These are phyloP conservation scores for Nomada lathburiana DNA, from an alignment of 2,888 invertebrate genomes.

Conservation along the genomic window DNA sequence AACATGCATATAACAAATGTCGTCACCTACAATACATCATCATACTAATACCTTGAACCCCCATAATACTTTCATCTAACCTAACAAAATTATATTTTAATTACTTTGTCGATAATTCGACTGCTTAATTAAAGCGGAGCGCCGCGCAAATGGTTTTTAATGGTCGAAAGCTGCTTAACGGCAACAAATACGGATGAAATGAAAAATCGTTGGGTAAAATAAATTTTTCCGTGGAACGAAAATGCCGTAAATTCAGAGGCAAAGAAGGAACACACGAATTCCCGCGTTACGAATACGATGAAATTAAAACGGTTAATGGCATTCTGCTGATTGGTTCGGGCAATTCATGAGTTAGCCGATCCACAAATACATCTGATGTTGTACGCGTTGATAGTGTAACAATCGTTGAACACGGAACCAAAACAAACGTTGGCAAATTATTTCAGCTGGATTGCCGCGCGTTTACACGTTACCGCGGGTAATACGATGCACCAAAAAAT, in stretches of 20 bases:
- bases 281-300: conserved; percentile 34
- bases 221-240: conserved; percentile 28
- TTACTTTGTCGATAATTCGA: no score
- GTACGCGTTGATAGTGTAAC: conserved; percentile 56
- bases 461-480: conserved; percentile 41
- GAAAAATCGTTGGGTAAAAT: conserved; percentile 31
- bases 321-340: conserved; percentile 61
- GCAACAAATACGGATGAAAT: not conserved
- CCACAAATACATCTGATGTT: conserved; percentile 52
- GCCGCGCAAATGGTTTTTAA: no score
- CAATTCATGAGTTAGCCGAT: conserved; percentile 63
- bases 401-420: conserved; percentile 53
- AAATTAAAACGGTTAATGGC: conserved; percentile 62
- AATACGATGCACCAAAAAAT: conserved; percentile 43
- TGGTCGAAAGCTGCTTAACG: no score
- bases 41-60: not conserved
- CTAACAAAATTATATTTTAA: no score
- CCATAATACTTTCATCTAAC: not conserved
- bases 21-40: not conserved
- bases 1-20: not conserved
- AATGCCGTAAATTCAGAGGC: conserved; percentile 55
- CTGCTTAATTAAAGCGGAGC: no score
- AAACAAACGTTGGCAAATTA: conserved; percentile 53
- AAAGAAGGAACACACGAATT: conserved; percentile 55
- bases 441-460: conserved; percentile 29